These are phyloP conservation scores for Apolygus lucorum DNA, from an alignment of 1,140 invertebrate species.

Conservation along the genomic window DNA sequence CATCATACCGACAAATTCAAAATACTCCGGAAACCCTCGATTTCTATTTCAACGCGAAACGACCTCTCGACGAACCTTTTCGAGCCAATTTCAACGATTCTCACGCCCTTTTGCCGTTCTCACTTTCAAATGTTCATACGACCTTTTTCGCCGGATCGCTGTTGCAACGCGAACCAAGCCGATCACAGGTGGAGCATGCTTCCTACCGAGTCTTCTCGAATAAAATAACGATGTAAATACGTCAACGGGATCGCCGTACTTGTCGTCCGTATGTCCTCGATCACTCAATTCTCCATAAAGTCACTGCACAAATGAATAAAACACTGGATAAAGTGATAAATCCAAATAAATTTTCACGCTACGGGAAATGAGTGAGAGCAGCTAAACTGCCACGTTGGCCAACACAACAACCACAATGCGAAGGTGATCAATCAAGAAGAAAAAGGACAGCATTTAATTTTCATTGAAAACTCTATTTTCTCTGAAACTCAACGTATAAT, in stretches of 20 bases:
- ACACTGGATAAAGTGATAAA: neutral
- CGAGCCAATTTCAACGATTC: too few relatives aligned
- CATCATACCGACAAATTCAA: slow-evolving; percentile 22
- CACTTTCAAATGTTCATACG: neutral
- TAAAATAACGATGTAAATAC: neutral
- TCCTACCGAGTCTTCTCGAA: neutral
- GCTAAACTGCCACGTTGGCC: neutral
- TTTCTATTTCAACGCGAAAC: neutral
- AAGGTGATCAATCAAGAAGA: too few relatives aligned
- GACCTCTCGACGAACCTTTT: neutral
- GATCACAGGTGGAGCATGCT: slow-evolving; percentile 3
- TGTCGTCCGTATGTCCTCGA: neutral
- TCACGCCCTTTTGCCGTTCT: too few relatives aligned
- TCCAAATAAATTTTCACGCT: neutral
- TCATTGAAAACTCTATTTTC: too few relatives aligned
- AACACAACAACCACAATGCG: neutral
- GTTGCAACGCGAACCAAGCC: neutral
- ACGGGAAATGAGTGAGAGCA: neutral
- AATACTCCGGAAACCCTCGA: neutral
- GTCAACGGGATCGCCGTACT: neutral
- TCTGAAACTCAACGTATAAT: too few relatives aligned
- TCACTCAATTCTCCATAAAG: neutral
- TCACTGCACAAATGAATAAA: too few relatives aligned
- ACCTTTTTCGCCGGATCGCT: neutral
- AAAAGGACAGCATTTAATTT: too few relatives aligned